Conservation (phyloP, 2,113 vertebrate genomes). For the Apeltes quadracus region DNA sequence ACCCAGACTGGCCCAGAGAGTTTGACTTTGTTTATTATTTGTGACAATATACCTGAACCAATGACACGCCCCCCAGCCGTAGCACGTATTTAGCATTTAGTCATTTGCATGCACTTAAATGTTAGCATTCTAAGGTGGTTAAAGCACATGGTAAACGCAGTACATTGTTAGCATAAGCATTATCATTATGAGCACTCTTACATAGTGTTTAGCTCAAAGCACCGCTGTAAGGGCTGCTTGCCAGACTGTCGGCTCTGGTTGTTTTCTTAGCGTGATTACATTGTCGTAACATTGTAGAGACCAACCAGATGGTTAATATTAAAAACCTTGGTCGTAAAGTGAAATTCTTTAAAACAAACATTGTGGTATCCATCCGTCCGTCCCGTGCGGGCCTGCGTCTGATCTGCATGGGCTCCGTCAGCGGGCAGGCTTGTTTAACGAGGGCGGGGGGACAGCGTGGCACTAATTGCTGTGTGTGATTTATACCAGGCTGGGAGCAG, state of each 20-base stretch:
- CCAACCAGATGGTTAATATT: neutral
- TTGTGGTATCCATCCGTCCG: neutral
- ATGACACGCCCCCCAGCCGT: neutral
- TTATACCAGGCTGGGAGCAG: conserved; percentile 73
- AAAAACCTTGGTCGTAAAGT: neutral
- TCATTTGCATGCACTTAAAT: neutral
- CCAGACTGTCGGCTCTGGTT: neutral
- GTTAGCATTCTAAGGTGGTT: neutral
- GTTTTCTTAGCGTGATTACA: neutral
- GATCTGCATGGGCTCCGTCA: conserved; percentile 61
- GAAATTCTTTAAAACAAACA: neutral
- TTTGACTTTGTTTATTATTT: neutral
- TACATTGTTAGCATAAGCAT: neutral
- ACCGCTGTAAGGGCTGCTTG: neutral
- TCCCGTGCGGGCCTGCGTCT: conserved; percentile 37
- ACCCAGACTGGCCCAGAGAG: neutral
- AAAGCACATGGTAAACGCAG: neutral
- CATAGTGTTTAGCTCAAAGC: neutral
- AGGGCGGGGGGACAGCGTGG: conserved; percentile 67
- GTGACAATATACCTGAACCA: neutral
- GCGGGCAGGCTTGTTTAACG: conserved; percentile 70
- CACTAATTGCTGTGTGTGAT: conserved; percentile 79
- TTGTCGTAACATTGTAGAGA: neutral
- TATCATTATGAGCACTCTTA: neutral
- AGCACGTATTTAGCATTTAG: neutral